phyloP scores from a whole-genome alignment of 2,888 invertebrate species.

The Pedicia rivosa region DNA sequence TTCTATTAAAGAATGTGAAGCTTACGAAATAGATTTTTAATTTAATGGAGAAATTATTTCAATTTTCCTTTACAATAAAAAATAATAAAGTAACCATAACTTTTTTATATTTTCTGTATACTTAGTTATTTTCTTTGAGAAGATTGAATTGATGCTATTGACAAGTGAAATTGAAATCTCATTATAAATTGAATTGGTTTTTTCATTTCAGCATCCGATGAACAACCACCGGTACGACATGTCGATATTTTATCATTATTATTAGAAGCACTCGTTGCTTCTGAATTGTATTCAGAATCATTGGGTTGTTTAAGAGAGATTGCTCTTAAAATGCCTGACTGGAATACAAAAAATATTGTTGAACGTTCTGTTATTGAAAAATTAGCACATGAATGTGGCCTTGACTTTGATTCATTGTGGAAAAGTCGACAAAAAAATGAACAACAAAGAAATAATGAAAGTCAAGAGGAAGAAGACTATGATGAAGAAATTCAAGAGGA shows the following conservation, averaged over 20 bases:
- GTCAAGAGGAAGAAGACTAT: conserved; percentile 17
- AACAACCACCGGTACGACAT: conserved; percentile 27
- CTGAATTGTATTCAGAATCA: conserved; percentile 27
- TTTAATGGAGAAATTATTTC: no score
- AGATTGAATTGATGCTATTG: no score
- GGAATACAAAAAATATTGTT: conserved; percentile 25
- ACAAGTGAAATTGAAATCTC: no score
- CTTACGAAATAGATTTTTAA: no score
- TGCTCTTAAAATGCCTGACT: conserved; percentile 23
- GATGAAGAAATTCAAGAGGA: conserved; percentile 14
- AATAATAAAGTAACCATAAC: no score
- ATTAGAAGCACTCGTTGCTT: conserved; percentile 22
- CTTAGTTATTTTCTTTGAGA: no score
- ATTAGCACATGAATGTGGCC: conserved; percentile 26
- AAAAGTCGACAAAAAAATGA: conserved; percentile 15
- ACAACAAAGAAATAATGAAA: not conserved
- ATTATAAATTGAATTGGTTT: not conserved
- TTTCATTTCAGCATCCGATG: conserved; percentile 22
- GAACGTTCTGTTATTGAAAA: conserved; percentile 25
- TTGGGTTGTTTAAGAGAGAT: conserved; percentile 25
- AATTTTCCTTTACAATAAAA: no score
- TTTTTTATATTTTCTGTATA: no score
- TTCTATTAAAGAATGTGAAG: no score
- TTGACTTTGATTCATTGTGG: conserved; percentile 30
- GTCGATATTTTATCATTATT: conserved; percentile 26